These are phyloP conservation scores for Drosophila aff. DNA, from an alignment of 1,140 invertebrate genomes.

Conservation along the genomic window DNA sequence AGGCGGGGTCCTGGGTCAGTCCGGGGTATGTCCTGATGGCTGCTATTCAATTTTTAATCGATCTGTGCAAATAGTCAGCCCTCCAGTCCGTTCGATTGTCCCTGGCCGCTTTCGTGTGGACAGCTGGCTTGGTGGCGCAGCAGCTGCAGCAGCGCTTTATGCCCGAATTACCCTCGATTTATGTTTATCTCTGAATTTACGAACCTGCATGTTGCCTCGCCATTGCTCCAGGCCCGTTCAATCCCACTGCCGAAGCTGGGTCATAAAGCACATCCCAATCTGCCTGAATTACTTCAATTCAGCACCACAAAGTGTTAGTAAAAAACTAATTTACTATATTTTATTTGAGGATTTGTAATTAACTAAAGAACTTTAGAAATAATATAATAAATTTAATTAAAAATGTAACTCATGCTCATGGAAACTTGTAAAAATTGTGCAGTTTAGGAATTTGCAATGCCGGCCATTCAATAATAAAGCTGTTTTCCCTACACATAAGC, in stretches of 20 bases:
- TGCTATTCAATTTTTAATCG: slow-evolving; percentile 78
- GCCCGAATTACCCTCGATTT: slow-evolving; percentile 77
- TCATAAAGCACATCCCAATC: not conserved
- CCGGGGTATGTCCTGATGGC: slow-evolving; percentile 35
- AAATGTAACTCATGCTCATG: not conserved
- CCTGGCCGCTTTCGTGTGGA: slow-evolving; percentile 39
- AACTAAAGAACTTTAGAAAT: not conserved
- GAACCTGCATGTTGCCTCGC: slow-evolving; percentile 50
- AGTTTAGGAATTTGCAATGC: not conserved
- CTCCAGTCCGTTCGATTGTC: slow-evolving; percentile 28
- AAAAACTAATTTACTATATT: not conserved
- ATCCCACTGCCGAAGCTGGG: slow-evolving; percentile 22
- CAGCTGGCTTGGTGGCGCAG: slow-evolving; percentile 46
- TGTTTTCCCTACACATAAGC: not conserved
- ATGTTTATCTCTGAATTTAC: slow-evolving; percentile 82
- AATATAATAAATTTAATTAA: not conserved
- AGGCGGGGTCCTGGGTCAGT: slow-evolving; percentile 3
- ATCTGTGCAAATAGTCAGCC: slow-evolving; percentile 54
- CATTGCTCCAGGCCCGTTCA: slow-evolving; percentile 7
- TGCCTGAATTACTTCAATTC: not conserved
- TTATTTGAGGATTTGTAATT: not conserved
- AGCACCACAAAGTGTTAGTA: not conserved
- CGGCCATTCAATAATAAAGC: not conserved
- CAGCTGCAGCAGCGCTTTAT: slow-evolving; percentile 72
- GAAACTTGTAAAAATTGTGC: not conserved